Conservation (phyloP, 1,140 invertebrate species). For the Aphidius ervi region DNA sequence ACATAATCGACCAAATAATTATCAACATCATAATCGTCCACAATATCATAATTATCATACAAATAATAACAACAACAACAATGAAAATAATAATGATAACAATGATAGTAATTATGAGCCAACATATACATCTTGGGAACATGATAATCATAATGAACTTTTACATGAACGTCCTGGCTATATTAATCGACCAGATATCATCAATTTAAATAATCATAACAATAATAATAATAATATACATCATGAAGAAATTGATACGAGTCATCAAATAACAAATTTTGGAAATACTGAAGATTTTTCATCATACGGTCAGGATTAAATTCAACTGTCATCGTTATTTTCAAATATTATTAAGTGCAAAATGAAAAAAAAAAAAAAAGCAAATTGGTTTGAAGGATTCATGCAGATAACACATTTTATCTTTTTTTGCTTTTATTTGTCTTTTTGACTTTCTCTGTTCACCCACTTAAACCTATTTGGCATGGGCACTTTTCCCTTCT, state of each 20-base stretch:
- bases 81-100: conserved; percentile 47
- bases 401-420: conserved; percentile 18
- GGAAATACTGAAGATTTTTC: conserved; percentile 34
- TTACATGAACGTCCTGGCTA: conserved; percentile 37
- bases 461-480: not conserved
- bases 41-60: conserved; percentile 26
- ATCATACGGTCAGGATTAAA: conserved; percentile 37
- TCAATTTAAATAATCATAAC: conserved; percentile 23
- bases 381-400: conserved; percentile 7
- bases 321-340: conserved; percentile 49
- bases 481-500: not conserved
- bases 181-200: conserved; percentile 28
- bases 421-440: not conserved
- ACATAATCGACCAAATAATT: conserved; percentile 29
- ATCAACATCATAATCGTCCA: conserved; percentile 25
- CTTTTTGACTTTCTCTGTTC: conserved; percentile 1
- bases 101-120: conserved; percentile 34
- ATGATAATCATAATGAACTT: conserved; percentile 33
- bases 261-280: too few relatives aligned
- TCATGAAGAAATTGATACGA: conserved; percentile 9
- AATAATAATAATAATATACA: conserved; percentile 21
- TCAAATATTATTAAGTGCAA: conserved; percentile 15
- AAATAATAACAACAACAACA: conserved; percentile 44
- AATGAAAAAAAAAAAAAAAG: conserved; percentile 4
- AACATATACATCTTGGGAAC: conserved; percentile 29